Evolutionary conservation across 1,140 invertebrate genomes (phyloP).

Genomic region (Apocrypta bakeri): DNA sequence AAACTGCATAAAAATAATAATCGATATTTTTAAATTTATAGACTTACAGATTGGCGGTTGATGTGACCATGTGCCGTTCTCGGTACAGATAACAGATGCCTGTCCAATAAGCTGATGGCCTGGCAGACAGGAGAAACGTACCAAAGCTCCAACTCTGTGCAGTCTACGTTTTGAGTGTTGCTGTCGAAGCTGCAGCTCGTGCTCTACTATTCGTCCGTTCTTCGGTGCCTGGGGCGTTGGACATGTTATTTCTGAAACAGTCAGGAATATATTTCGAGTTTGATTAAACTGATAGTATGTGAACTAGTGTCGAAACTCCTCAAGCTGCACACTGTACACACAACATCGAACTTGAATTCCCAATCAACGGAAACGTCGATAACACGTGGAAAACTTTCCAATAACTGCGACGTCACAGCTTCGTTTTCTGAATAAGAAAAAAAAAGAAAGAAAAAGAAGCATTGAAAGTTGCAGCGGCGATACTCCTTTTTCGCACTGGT

Average conservation of each 20-base stretch:
- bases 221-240: constrained; percentile 81
- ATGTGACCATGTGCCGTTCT: constrained; percentile 90
- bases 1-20: too few species aligned
- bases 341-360: too few species aligned
- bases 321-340: too few species aligned
- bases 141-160: constrained; percentile 84
- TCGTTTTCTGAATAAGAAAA: too few species aligned
- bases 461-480: not conserved
- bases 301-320: too few species aligned
- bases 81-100: constrained; percentile 87
- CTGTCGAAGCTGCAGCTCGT: constrained; percentile 67
- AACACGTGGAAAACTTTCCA: too few species aligned
- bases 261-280: not conserved
- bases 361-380: too few species aligned
- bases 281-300: not conserved
- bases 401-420: too few species aligned
- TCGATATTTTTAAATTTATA: too few species aligned
- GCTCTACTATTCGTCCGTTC: constrained; percentile 82
- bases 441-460: not conserved
- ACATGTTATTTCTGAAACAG: constrained; percentile 84
- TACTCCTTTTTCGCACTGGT: too few species aligned
- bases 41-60: constrained; percentile 85
- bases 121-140: constrained; percentile 85
- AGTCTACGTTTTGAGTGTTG: constrained; percentile 66
- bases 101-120: constrained; percentile 85